Evolutionary conservation across 2,113 vertebrate species (phyloP), one percentile per base, ranked within the genome.

Genomic region (Epinephelus moara): DNA sequence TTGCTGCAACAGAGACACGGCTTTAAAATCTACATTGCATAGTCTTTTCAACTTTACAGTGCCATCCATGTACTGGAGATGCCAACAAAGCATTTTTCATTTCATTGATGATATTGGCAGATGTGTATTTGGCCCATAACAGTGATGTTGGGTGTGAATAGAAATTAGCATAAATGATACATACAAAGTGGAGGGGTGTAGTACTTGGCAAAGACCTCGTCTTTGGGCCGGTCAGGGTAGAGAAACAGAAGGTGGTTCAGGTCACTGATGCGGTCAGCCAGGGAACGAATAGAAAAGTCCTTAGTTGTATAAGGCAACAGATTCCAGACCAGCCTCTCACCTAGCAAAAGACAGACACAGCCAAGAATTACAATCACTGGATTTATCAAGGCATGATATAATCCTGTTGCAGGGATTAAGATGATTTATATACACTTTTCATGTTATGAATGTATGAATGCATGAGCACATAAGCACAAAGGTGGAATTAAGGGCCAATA

Each of bases 321-420:
- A 93, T 99, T 99, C 98, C 98, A 99, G 82, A 99, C 98, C 95
- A 99, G 96, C 86, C 98, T 96, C 85, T 99, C 98, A 6, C 97
- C 98, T 99, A 86, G 12, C 15, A 59, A 56, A 56, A 15, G 0
- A 56, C 3, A 76, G 2, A 49, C 33, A 45, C 27, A 70, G 0
- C 25, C 7, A 53, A 40, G 8, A 19, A 53, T 8, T 13, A 49
- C 14, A 80, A 19, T 33, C 50, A 64, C 5, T 53, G 60, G 19
- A 25, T 53, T 33, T 10, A 49, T 18, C 0, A 19, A 55, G 3
- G 15, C 13, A 11, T n/a, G 10, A 23, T 6, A 55, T 12, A 25
- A 15, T 33, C 25, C 7, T 69, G 25, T 19, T 23, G 37, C 47
- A 64, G 53, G 66, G 47, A 49, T 47, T 21, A 25, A 74, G 19